These are phyloP conservation scores for Synodontis membranacea DNA, from an alignment of 2,113 vertebrate species.

Conservation along the genomic window DNA sequence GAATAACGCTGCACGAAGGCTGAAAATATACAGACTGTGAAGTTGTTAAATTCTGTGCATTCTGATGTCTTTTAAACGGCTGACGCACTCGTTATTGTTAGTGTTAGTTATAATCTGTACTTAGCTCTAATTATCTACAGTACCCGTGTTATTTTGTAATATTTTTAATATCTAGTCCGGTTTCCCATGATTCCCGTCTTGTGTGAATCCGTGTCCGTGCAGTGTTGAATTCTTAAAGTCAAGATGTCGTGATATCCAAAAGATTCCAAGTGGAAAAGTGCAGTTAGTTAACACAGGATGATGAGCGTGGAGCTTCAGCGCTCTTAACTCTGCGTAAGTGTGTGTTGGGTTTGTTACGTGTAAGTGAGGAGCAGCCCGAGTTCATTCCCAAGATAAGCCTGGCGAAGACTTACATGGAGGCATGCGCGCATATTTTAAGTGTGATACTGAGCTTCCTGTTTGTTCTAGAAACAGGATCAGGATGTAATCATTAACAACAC, in stretches of 20 bases:
- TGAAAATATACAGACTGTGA: background rate
- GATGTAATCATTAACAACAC: background rate
- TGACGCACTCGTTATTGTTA: too few relatives aligned
- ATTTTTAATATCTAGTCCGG: background rate
- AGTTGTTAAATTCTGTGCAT: background rate
- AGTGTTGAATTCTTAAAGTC: background rate
- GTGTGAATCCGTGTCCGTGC: background rate
- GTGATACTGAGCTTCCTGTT: conserved; percentile 4
- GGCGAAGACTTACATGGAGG: too few relatives aligned
- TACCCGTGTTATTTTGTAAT: too few relatives aligned
- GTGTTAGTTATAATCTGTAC: background rate
- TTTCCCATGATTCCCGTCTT: background rate
- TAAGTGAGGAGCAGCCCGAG: background rate
- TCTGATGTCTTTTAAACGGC: background rate
- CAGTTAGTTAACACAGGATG: background rate
- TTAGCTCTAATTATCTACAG: background rate
- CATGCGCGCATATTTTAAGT: background rate
- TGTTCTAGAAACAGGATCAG: background rate
- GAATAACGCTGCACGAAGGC: background rate
- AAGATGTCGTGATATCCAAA: background rate
- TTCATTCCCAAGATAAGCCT: background rate
- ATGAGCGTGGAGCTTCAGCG: background rate
- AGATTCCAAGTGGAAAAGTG: background rate
- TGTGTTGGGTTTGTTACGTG: background rate
- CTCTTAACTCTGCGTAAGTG: background rate